These are phyloP conservation scores for Scaptomyza cyrtandrae DNA, from an alignment of 2,888 invertebrate species.

Conservation along the genomic window DNA sequence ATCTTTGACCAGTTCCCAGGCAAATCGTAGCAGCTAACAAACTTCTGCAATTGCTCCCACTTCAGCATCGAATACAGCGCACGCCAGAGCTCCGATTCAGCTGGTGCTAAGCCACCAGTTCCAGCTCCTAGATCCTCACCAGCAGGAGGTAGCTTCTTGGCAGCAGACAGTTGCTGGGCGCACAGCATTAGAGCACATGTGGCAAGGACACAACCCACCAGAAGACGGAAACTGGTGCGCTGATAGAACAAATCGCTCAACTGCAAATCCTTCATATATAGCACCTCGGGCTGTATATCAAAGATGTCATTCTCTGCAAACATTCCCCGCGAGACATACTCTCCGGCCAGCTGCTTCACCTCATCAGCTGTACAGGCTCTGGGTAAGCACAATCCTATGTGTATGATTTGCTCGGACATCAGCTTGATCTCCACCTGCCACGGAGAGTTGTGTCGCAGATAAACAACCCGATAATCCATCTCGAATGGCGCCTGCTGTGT, in stretches of 20 bases:
- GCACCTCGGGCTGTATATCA: conserved; percentile 82
- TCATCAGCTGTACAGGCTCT: conserved; percentile 84
- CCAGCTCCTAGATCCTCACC: conserved; percentile 11
- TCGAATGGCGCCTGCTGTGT: conserved; percentile 83
- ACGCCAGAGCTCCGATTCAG: conserved; percentile 65
- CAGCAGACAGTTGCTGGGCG: conserved; percentile 61
- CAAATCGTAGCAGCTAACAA: conserved; percentile 83
- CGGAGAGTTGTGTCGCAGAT: conserved; percentile 84
- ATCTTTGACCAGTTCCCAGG: conserved; percentile 76
- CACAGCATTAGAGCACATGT: conserved; percentile 75
- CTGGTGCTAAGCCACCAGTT: conserved; percentile 46
- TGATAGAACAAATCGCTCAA: conserved; percentile 80
- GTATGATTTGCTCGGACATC: conserved; percentile 85
- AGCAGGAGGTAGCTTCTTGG: conserved; percentile 20
- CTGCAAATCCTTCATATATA: conserved; percentile 83
- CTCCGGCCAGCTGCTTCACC: conserved; percentile 80
- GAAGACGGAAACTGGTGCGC: conserved; percentile 79
- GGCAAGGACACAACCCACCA: conserved; percentile 67
- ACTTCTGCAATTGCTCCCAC: conserved; percentile 52
- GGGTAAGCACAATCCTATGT: conserved; percentile 86
- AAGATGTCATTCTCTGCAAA: conserved; percentile 82
- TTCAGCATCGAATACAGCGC: conserved; percentile 56
- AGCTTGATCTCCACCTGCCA: conserved; percentile 85
- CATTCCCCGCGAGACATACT: conserved; percentile 77
- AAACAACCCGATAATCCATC: conserved; percentile 84